Conservation (phyloP, 2,797 vertebrate genomes). For the Sebastiscus albofasciatus region DNA sequence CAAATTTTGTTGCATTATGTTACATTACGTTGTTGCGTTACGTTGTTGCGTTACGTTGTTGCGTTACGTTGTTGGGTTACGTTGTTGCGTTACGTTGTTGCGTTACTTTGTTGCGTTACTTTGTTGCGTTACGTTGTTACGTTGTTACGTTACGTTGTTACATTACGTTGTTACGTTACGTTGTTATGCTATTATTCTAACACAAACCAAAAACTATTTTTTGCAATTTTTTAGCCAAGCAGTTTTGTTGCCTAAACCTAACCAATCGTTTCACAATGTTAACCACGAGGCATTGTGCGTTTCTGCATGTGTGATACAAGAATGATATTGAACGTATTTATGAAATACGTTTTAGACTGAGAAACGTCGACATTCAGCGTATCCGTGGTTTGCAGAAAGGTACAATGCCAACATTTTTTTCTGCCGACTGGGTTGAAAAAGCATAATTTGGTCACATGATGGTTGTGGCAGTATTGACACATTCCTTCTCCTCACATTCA, state of each 20-base stretch:
- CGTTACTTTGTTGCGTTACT: fast-evolving
- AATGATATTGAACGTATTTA: not conserved
- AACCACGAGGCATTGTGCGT: not conserved
- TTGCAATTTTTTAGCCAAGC: not conserved
- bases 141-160: too few relatives aligned
- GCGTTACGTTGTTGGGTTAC: too few relatives aligned
- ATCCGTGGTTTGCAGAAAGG: not conserved
- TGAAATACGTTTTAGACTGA: not conserved
- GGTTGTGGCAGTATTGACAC: not conserved
- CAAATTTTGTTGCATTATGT: too few relatives aligned
- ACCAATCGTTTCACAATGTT: not conserved
- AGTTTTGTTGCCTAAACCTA: not conserved
- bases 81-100: too few relatives aligned
- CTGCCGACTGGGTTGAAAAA: too few relatives aligned
- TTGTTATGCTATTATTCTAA: not conserved
- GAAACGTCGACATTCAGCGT: not conserved
- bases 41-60: too few relatives aligned
- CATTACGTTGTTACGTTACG: too few relatives aligned
- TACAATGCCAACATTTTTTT: not conserved
- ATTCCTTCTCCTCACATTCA: too few relatives aligned
- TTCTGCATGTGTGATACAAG: not conserved
- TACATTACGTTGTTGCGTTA: too few relatives aligned
- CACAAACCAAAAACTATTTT: not conserved
- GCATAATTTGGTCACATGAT: not conserved
- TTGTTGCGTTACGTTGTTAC: too few relatives aligned